Base-by-base conservation (phyloP, 1,140 invertebrate genomes). In the Zaprionus vittiger region DNA sequence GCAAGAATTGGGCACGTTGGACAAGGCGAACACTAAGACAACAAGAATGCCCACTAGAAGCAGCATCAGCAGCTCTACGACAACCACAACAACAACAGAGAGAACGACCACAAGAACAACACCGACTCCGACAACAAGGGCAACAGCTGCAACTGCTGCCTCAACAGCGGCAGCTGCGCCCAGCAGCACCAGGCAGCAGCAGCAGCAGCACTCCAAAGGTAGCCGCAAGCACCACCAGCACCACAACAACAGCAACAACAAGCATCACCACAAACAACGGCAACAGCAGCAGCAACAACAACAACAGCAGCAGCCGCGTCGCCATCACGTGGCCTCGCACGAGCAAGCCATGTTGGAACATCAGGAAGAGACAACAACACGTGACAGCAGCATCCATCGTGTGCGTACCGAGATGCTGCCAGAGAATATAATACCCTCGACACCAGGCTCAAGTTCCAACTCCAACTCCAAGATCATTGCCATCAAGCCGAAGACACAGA, bases 391-490 rank as follows among this genome's bases (percentile, higher is more conserved):
- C 44, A 93, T 93, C n/a, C 92, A 93, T 54, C 91, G 91, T 24
- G 91, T 93, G 5, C 80, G 78, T 6, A 81, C 92, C 2, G 92
- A 93, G 28, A 76, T 82, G 11, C 44, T 92, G 28, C 83, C 91
- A 1, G 87, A 92, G 22, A 77, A 91, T 14, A 76, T 91, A 20
- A 84, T 92, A 62, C 92, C 91, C 20, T 92, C 92, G 12, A 93
- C 92, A 11, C 91, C 91, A 0, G 69, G 81, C 0, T 83, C 91
- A 0, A 85, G 84, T 52, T 11, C 20, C 4, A 24, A 20, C 11
- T 52, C 47, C 31, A 91, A 93, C 52, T 93, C 92, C 4, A 93
- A 93, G 79, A 93, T 93, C 17, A 91, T 92, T 31, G 92, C 92
- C 76, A 92, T 92, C n/a, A 92, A 90, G 64, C 79, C 91, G 1